phyloP scores from a whole-genome alignment of 1,140 invertebrate genomes.

The Littorina saxatilis region DNA sequence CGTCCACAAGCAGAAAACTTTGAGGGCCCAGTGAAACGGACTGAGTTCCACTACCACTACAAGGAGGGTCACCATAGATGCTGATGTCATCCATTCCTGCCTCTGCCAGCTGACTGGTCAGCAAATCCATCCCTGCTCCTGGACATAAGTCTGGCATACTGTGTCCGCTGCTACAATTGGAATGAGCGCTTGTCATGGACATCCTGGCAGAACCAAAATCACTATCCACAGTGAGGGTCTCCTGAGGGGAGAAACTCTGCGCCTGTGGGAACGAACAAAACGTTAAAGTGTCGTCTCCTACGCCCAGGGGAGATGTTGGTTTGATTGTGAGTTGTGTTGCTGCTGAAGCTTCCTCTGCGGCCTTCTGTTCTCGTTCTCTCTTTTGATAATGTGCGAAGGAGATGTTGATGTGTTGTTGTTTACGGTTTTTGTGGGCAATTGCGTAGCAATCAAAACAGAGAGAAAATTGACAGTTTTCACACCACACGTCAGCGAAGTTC shows the following conservation, averaged over 20 bases:
- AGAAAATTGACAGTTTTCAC: slow-evolving; percentile 70
- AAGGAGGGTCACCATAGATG: slow-evolving; percentile 19
- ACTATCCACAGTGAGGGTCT: background rate
- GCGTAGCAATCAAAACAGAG: slow-evolving; percentile 73
- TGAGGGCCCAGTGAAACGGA: slow-evolving; percentile 22
- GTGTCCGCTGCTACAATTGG: slow-evolving; percentile 51
- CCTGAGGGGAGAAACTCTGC: background rate
- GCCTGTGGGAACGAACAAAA: slow-evolving; percentile 67
- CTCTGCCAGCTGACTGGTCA: slow-evolving; percentile 51
- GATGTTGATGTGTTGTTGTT: slow-evolving; percentile 60
- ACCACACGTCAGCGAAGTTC: slow-evolving; percentile 74
- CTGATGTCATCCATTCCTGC: slow-evolving; percentile 48
- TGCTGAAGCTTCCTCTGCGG: slow-evolving; percentile 38
- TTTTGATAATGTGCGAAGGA: slow-evolving; percentile 39
- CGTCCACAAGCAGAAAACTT: slow-evolving; percentile 75
- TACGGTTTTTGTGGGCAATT: slow-evolving; percentile 61
- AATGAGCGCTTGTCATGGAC: slow-evolving; percentile 57
- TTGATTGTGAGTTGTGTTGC: slow-evolving; percentile 50
- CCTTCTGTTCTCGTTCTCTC: slow-evolving; percentile 54
- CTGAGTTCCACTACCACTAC: background rate
- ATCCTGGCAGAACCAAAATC: slow-evolving; percentile 41
- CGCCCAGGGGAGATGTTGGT: slow-evolving; percentile 57
- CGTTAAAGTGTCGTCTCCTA: slow-evolving; percentile 61
- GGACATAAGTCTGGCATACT: slow-evolving; percentile 62
- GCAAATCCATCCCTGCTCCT: slow-evolving; percentile 40